Evolutionary conservation across 2,888 invertebrate species (phyloP), one percentile per base, ranked within the genome.

Genomic region (Lepidochrysops patricia): DNA sequence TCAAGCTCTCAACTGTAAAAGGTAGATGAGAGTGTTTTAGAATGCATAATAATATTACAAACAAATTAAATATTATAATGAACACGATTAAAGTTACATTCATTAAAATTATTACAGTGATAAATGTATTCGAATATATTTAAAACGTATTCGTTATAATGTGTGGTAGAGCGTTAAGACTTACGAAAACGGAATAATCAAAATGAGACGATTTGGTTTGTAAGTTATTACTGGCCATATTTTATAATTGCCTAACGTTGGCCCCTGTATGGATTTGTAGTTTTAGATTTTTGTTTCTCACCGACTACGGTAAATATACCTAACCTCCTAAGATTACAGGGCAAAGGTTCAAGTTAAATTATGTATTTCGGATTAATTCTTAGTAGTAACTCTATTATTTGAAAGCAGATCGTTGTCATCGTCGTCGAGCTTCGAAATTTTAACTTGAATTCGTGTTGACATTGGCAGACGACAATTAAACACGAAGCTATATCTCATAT

Each of bases 101-200:
- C 43, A 43, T 43, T 43, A 43, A 43, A 43, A 43, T 43, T 43
- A 43, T 43, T 4, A 43, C 43, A 19, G 43, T 43, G 43, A 43
- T 43, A 23, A 43, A 43, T 43, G 43, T 23, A 12, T 43, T 43
- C 23, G 12, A 43, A 43, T 43, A 23, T 43, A 19, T 23, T 19
- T 7, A 9, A 29, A 29, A 43, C 9, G 43, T 43, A 43, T 43
- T 43, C 43, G 23, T 43, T 43, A 19, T 19, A 43, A 19, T 43
- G 43, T 12, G 9, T 43, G 43, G 19, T 43, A 43, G 43, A 43
- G 43, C 43, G 43, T 43, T 19, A 19, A 43, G 12, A 43, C 43
- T 13, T 13, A n/a, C n/a, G n/a, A n/a, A n/a, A n/a, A n/a, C n/a
- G n/a, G 7, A 15, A 37, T 23, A 19, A 43, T 12, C 19, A 19